Base-by-base conservation (phyloP, 2,888 invertebrate species). In the Tachina fera region DNA sequence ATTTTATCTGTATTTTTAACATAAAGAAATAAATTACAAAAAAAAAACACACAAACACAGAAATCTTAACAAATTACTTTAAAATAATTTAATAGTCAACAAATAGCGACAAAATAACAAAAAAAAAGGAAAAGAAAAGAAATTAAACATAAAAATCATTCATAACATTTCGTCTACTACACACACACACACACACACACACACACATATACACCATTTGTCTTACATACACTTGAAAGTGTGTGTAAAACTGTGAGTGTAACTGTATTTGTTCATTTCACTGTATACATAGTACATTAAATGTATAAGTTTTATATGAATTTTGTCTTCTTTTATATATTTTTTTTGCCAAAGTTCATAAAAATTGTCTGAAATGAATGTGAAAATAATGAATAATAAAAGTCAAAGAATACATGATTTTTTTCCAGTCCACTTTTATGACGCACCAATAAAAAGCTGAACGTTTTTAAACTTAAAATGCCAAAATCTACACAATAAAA, bases 331-430 rank as follows among this genome's bases (percentile, higher is more conserved):
- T 81, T 41, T 22, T 70, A 47, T 31, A 39, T 4, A 41, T 22
- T 16, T 60, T 82, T 71, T 81, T 77, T 60, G 78, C 77, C 81
- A 85, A 67, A 58, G 79, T 76, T 83, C 84, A 87, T 87, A 87
- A 88, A 31, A 88, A 87, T 86, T 72, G 84, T 83, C 83, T 83
- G 83, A 88, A 90, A 89, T 90, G 90, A 90, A 90, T 91, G 91
- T 87, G 90, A 90, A 90, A 89, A 90, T 91, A 91, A 91, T 91
- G 91, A 91, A 91, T 91, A 91, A 91, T 91, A 91, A 91, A 91
- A 91, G 91, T 91, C 91, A 90, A 76, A 88, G 88, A 89, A 88
- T 88, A 91, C 91, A 90, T 89, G 90, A 90, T 88, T 90, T 90
- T 91, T 91, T 63, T 72, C 58, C 71, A 71, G 47, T 68, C 61